phyloP scores from a whole-genome alignment of 2,888 invertebrate species.

The Drosophila phalerata region DNA sequence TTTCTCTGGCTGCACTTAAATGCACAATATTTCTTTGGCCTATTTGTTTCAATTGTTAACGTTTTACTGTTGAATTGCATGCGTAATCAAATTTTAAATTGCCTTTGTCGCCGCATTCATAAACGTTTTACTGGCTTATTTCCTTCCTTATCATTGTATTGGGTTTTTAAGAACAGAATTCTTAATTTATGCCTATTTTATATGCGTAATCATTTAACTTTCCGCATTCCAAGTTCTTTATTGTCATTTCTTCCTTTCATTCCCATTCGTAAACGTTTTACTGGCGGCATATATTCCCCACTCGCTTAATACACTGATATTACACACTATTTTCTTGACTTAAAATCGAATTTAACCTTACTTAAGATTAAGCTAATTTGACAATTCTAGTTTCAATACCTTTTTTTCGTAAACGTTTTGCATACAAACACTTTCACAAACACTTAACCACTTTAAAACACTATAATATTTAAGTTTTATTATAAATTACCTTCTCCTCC shows the following conservation, averaged over 20 bases:
- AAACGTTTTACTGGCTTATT: conserved; percentile 1
- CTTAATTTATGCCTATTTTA: neutral
- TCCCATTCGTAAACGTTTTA: neutral
- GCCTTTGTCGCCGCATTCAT: neutral
- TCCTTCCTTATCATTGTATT: too few relatives aligned
- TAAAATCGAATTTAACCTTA: too few relatives aligned
- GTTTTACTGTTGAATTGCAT: too few relatives aligned
- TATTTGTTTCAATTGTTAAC: too few relatives aligned
- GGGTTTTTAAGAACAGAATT: neutral
- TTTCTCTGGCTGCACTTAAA: neutral
- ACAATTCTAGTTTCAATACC: too few relatives aligned
- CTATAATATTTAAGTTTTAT: neutral
- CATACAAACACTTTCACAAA: too few relatives aligned
- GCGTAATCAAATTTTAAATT: too few relatives aligned
- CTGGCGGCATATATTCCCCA: neutral
- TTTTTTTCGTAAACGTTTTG: neutral
- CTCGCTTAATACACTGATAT: neutral
- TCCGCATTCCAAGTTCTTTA: too few relatives aligned
- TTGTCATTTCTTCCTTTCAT: neutral
- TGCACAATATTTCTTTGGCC: too few relatives aligned
- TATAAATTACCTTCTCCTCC: neutral
- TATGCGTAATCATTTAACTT: neutral
- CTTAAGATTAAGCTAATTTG: too few relatives aligned
- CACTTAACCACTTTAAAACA: neutral
- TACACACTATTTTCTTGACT: too few relatives aligned